Base-by-base conservation (phyloP, 2,888 invertebrate species). In the Synanthedon vespiformis region DNA sequence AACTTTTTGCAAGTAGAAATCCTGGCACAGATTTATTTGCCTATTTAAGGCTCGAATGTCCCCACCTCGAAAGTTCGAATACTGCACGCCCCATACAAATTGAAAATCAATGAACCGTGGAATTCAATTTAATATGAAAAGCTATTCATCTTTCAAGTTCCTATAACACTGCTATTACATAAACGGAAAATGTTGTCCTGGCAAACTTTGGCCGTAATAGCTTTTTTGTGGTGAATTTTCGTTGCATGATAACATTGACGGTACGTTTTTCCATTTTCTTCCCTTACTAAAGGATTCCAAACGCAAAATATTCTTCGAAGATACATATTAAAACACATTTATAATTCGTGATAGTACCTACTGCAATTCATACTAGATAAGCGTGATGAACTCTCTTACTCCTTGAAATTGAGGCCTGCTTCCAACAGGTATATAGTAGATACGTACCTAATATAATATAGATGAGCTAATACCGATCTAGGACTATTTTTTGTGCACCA, bases 81-180 rank as follows among this genome's bases (percentile, higher is more conserved):
- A 62, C 65, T 68, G 72, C 69, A 69, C 69, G 73, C 67, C 67
- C 67, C 68, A 71, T 76, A 73, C 78, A 80, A 83, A 84, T 83
- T 80, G 83, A 84, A 85, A 85, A 82, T 81, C 82, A 84, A 82
- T 82, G 80, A 80, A 80, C 78, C 77, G 64, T 67, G 71, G 72
- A 70, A 78, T 76, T 73, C 75, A 76, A 78, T 81, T 79, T 78
- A 72, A 78, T 80, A 78, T 77, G 72, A 77, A 79, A 76, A 74
- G 70, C 77, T 72, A 78, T 80, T 79, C 75, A 70, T 76, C 72
- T 79, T 44, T 74, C 68, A 65, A 66, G 63, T 66, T 61, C 60
- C 58, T 64, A 50, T 55, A 53, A 55, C 57, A 57, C 53, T 55
- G 57, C 55, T 56, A 56, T 57, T 57, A 57, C 56, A 51, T 58